These are phyloP conservation scores for Paedocypris micromegethes DNA, from an alignment of 2,797 vertebrate species.

Conservation along the genomic window DNA sequence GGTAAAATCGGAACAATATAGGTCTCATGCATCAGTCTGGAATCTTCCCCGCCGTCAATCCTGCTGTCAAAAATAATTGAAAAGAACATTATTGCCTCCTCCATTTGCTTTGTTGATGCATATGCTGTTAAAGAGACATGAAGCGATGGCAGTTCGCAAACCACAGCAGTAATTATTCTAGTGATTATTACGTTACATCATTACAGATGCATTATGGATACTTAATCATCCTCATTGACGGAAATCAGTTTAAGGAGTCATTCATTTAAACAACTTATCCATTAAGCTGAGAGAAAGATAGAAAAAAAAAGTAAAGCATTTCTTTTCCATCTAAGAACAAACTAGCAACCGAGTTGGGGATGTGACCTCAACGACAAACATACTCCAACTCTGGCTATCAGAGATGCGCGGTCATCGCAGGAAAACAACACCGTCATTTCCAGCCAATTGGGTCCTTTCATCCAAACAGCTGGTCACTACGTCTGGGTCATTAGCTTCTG, in stretches of 20 bases:
- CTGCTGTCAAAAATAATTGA: slow-evolving; percentile 5
- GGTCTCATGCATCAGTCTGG: no score
- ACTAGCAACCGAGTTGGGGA: not conserved
- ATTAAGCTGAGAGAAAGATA: not conserved
- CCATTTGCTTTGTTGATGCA: not conserved
- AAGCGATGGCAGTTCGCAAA: no score
- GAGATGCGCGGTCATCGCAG: not conserved
- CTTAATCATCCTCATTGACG: slow-evolving; percentile 2
- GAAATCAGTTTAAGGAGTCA: not conserved
- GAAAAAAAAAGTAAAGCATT: not conserved
- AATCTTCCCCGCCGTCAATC: no score
- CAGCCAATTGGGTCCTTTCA: slow-evolving; percentile 32
- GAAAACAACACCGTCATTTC: slow-evolving; percentile 30
- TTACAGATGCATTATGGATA: slow-evolving; percentile 5
- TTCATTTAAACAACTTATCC: not conserved
- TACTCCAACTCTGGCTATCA: slow-evolving; percentile 1
- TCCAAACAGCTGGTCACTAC: slow-evolving; percentile 28
- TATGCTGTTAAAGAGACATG: no score
- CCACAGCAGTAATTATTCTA: not conserved
- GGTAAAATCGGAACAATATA: no score
- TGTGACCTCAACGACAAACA: not conserved
- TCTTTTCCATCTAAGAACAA: not conserved
- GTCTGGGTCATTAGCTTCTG: slow-evolving; percentile 14
- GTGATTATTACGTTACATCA: slow-evolving; percentile 7
- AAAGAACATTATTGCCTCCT: slow-evolving; percentile 5